Base-by-base conservation (phyloP, 37 sponge, comb jelly and placozoan species). In the Tethya wilhelma region DNA sequence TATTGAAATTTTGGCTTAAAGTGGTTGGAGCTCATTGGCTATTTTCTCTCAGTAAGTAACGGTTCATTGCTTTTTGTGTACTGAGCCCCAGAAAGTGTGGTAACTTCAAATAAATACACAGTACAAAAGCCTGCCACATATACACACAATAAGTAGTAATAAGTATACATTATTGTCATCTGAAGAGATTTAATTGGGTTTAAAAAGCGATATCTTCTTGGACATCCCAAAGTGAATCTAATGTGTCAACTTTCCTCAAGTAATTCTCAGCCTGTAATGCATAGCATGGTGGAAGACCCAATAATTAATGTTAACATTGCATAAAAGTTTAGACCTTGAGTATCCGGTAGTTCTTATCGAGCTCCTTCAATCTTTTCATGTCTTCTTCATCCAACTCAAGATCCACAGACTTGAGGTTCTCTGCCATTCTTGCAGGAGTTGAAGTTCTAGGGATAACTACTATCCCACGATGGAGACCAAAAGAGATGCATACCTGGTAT, bases 361-460 rank as follows among this genome's bases (percentile, higher is more conserved):
- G 67, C n/a, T n/a, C n/a, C n/a, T n/a, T n/a, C n/a, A n/a, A n/a
- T 33, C 55, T 91, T 73, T 84, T 74, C 76, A 97, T 87, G 74
- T 97, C 94, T 28, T 90, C 93, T 6, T 62, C 75, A 43, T 78
- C 77, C 25, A 97, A 88, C 68, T 79, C 68, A 59, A 97, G 41
- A 34, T 79, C 67, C 1, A 70, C 69, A 26, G 92, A 80, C n/a
- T 43, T 73, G 25, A 91, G 75, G 84, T 97, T 97, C 66, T 93
- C 87, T 37, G 31, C 38, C 46, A 97, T 74, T 26, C 97, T 72
- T 9, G 49, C 32, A 26, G 69, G 85, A n/a, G 45, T 97, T 36
- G 84, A 85, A 38, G 94, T 84, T 75, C 93, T 97, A 59, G 97
- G 90, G 31, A 93, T 89, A 31, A 89, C 91, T 23, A 91, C 80